These are phyloP conservation scores for Drosophila infuscata DNA, from an alignment of 2,888 invertebrate species.

Conservation along the genomic window DNA sequence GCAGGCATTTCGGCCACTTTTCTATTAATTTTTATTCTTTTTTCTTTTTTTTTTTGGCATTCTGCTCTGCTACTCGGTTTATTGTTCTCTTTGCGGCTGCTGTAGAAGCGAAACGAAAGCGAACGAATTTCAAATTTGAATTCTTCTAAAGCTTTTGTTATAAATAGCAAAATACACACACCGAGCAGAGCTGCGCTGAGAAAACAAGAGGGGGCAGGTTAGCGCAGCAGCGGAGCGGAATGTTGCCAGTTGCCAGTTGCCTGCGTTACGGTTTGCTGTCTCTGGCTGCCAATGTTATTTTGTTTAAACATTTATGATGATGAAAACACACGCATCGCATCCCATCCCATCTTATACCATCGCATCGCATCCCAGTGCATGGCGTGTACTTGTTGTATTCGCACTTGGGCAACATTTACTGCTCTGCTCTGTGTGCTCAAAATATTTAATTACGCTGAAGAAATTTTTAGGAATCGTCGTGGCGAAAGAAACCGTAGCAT, in stretches of 20 bases:
- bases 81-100: constrained; percentile 72
- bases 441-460: constrained; percentile 49
- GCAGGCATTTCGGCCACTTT: constrained; percentile 60
- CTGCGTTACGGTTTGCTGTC: constrained; percentile 36
- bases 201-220: background rate
- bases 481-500: constrained; percentile 33
- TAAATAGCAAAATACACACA: constrained; percentile 81
- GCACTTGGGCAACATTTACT: constrained; percentile 49
- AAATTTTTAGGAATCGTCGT: constrained; percentile 39
- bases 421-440: constrained; percentile 27
- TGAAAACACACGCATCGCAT: constrained; percentile 65
- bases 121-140: constrained; percentile 53
- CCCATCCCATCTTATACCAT: background rate
- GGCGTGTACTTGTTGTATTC: constrained; percentile 46
- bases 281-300: constrained; percentile 75
- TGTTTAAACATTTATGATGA: constrained; percentile 79
- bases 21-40: constrained; percentile 17
- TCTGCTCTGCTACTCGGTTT: constrained; percentile 49
- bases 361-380: constrained; percentile 18
- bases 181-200: constrained; percentile 53
- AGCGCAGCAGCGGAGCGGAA: background rate
- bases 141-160: constrained; percentile 82
- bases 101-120: constrained; percentile 55
- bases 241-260: constrained; percentile 22
- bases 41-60: constrained; percentile 34